Evolutionary conservation across 2,113 vertebrate genomes (phyloP).

Genomic region (Pagrus major): DNA sequence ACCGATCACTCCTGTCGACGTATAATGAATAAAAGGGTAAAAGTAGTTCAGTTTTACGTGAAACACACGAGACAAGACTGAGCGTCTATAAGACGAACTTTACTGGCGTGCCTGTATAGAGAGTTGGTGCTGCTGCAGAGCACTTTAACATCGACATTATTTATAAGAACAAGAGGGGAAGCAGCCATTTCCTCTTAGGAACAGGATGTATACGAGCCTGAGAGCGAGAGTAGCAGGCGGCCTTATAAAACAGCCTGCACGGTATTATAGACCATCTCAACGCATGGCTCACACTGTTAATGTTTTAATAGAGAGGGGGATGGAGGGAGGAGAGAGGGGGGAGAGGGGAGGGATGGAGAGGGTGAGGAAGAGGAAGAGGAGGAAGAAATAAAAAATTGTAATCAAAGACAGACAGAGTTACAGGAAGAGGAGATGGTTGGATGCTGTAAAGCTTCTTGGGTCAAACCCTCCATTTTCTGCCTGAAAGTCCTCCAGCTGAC

Average conservation of each 20-base stretch:
- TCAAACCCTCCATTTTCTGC: conserved; percentile 21
- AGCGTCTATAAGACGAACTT: background rate
- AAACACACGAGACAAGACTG: background rate
- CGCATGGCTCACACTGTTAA: conserved; percentile 24
- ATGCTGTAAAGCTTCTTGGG: background rate
- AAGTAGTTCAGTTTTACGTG: background rate
- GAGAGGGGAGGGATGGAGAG: background rate
- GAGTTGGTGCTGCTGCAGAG: conserved; percentile 47
- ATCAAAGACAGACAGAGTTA: background rate
- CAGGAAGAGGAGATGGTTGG: background rate
- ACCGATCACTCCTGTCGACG: background rate
- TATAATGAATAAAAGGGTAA: background rate
- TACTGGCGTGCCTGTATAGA: background rate
- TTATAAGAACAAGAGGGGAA: conserved; percentile 70
- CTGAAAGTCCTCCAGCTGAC: background rate
- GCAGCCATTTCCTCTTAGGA: conserved; percentile 66
- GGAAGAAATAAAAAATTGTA: background rate
- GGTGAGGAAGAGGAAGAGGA: background rate
- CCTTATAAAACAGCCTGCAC: conserved; percentile 50
- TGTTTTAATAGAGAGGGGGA: conserved; percentile 49
- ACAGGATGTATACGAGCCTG: conserved; percentile 63
- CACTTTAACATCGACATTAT: conserved; percentile 69
- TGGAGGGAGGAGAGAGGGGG: background rate
- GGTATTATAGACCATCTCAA: conserved; percentile 54
- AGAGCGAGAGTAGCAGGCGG: conserved; percentile 33